Base-by-base conservation (phyloP, 2,113 vertebrate genomes). In the Heterocephalus glaber region DNA sequence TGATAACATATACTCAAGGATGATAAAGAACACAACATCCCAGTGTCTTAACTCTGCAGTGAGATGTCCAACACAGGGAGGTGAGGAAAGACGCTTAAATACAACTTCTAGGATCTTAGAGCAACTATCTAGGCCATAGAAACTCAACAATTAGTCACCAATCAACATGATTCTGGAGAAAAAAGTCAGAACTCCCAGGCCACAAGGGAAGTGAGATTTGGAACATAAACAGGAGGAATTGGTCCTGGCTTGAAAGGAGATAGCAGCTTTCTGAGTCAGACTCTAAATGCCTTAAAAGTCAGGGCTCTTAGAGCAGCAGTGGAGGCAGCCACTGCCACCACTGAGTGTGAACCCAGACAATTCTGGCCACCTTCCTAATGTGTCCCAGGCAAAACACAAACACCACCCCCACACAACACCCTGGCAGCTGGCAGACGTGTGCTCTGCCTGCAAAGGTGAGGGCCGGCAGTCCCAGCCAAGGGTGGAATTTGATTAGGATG, bases 151-250 rank as follows among this genome's bases (percentile, higher is more conserved):
- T 54, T 74, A 65, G 83, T 72, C 54, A 83, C 41, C 9, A 56
- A 86, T 72, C 14, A 72, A 76, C 72, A 60, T 54, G 70, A 94
- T 94, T 94, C 66, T 95, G 84, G 80, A 56, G 41, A 89, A 74
- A 95, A 95, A 72, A 93, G 89, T 30, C 52, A 93, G 86, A 97
- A 97, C 47, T 94, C 56, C 38, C 14, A 72, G 60, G 76, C 56
- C 74, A 94, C 96, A 93, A 41, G 20, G 84, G 61, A 97, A 96
- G 60, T 83, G 49, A 87, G 66, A 94, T 93, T 93, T 97, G 65
- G 94, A 96, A 96, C 49, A 70, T 2, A 63, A 86, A 86, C 44
- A 82, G 30, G 58, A 84, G 60, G 41, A 86, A 81, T 2, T 14
- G 56, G 22, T 84, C 66, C 56, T 84, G 17, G 44, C 82, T 33